phyloP scores from a whole-genome alignment of 2,888 invertebrate species.

The Apamea monoglypha region DNA sequence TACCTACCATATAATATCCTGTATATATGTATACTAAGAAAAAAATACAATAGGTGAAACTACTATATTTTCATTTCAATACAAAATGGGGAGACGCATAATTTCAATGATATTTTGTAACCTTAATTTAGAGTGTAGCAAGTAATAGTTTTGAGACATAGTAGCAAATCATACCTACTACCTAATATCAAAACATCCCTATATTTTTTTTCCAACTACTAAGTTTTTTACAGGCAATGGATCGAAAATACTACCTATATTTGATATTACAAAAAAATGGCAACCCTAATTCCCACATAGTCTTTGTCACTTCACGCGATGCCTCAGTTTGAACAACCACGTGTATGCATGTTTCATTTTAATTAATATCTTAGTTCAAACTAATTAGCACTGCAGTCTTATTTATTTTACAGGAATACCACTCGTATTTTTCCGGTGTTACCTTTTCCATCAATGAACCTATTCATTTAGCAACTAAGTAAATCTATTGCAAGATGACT shows the following conservation, averaged over 20 bases:
- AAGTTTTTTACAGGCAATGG: not conserved
- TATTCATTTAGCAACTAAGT: slow-evolving; percentile 11
- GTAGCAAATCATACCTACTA: no score
- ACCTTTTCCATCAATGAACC: slow-evolving; percentile 12
- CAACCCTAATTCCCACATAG: not conserved
- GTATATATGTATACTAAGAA: not conserved
- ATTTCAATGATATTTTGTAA: not conserved
- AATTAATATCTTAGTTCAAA: slow-evolving; percentile 51
- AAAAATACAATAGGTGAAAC: no score
- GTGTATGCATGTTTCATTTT: not conserved
- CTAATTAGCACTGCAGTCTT: slow-evolving; percentile 37
- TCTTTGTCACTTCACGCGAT: not conserved
- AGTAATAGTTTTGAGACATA: not conserved
- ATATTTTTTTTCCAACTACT: not conserved
- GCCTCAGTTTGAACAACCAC: not conserved
- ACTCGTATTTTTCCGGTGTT: slow-evolving; percentile 36
- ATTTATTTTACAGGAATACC: slow-evolving; percentile 12
- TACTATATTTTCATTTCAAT: not conserved
- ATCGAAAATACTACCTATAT: no score
- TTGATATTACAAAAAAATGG: not conserved
- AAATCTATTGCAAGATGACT: slow-evolving; percentile 1
- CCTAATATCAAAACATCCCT: no score
- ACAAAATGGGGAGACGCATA: not conserved
- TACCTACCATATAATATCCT: not conserved
- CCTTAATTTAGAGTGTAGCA: not conserved